A percentile compares a stretch with the other conserved stretches of the same genome.
These are phyloP conservation scores for Spongia lamella DNA, from an alignment of 37 sponge, comb jelly and placozoan species.

Conservation along the genomic window DNA sequence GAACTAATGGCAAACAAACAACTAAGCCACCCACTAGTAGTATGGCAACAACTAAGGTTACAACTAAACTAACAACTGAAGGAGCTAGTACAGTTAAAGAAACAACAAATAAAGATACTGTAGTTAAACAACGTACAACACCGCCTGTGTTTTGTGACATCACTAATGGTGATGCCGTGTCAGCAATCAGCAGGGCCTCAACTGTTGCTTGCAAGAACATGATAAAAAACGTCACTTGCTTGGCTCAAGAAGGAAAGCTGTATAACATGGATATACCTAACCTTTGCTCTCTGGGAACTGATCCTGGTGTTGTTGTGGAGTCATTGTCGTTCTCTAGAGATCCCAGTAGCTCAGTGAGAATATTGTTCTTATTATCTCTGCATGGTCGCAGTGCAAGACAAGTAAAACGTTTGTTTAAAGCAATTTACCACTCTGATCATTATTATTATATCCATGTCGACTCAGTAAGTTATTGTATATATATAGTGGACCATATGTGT, in stretches of 20 bases:
- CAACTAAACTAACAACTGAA: no score
- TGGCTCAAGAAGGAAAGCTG: conserved; percentile 37
- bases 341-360: conserved; percentile 27
- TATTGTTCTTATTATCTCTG: conserved; percentile 77
- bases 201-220: conserved; percentile 58
- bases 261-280: conserved; percentile 54
- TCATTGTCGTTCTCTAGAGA: conserved; percentile 5
- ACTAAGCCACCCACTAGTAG: no score
- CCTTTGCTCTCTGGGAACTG: conserved; percentile 51
- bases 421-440: conserved; percentile 85
- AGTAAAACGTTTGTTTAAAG: conserved; percentile 80
- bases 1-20: no score
- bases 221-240: conserved; percentile 69
- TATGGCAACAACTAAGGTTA: no score
- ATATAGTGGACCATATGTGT: not conserved
- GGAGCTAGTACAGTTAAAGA: no score
- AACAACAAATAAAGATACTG: no score
- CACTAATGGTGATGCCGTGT: conserved; percentile 59
- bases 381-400: conserved; percentile 88
- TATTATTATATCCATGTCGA: conserved; percentile 92
- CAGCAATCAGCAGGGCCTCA: conserved; percentile 74
- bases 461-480: conserved; percentile 44
- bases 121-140: no score
- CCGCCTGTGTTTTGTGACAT: no score
- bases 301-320: conserved; percentile 47